Evolutionary conservation across 2,888 invertebrate species (phyloP), one percentile per base, ranked within the genome.

Genomic region (Hylaea fasciaria): DNA sequence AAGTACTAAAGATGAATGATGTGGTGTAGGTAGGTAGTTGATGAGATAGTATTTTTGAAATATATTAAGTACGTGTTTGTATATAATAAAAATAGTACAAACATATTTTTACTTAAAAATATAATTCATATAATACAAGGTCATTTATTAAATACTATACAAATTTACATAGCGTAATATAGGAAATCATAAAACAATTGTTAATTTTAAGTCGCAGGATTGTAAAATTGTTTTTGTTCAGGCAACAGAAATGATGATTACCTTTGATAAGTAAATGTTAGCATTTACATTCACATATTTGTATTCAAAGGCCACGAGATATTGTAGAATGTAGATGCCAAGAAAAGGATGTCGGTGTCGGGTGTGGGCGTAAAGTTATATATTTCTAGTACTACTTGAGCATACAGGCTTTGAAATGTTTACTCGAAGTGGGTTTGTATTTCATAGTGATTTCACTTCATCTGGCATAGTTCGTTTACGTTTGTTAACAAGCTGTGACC

Each of bases 221-320:
- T 9, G 40, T 29, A 47, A 28, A 52, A 46, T 45, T 28, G 29
- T 29, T 50, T 40, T 50, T 46, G 32, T 44, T 32, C n/a, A 16
- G 11, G 11, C 17, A 48, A 17, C 17, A 14, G 39, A 54, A 17
- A 40, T 46, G n/a, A 39, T n/a, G 43, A 29, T 53, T 40, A 44
- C 53, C 39, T 53, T 49, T 51, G 44, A 44, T 57, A 51, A 46
- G 32, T 2, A 32, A 16, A 45, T 53, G 39, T n/a, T 40, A 40
- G 2, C 40, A 14, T 40, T 40, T 43, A 48, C 48, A 43, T 48
- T 48, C 55, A 40, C 43, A 48, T 39, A 40, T 48, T 39, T 46
- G 39, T 40, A 37, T 39, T 48, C 35, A 56, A 46, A 48, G 48
- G 55, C 35, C 55, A 37, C 14, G 41, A 47, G 40, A 11, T 13